Evolutionary conservation across 1,140 invertebrate species (phyloP).

Genomic region (Globodera ellingtonae): DNA sequence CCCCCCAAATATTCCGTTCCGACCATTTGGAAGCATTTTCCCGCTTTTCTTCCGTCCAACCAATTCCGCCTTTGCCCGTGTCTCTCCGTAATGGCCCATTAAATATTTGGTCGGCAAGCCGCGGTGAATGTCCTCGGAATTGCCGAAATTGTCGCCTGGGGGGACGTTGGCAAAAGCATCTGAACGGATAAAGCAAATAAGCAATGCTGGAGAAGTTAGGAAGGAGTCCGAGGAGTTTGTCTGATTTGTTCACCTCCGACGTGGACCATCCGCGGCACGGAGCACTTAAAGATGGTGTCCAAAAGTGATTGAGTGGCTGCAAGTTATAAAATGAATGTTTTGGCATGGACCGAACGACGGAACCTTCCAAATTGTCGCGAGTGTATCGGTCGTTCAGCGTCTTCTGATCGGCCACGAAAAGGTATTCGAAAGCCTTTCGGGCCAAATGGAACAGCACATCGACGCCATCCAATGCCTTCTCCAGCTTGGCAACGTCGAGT

Average conservation of each 20-base stretch:
- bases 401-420: slow-evolving; percentile 20
- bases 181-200: not conserved
- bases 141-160: slow-evolving; percentile 48
- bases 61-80: slow-evolving; percentile 33
- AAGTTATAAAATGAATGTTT: slow-evolving; percentile 1
- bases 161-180: slow-evolving; percentile 49
- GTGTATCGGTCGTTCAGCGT: slow-evolving; percentile 27
- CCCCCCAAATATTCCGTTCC: not conserved
- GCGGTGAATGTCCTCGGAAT: slow-evolving; percentile 40
- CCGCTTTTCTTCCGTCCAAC: slow-evolving; percentile 29
- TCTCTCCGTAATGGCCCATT: slow-evolving; percentile 48
- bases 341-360: not conserved
- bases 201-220: not conserved
- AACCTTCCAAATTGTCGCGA: slow-evolving; percentile 43
- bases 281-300: slow-evolving; percentile 37
- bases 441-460: slow-evolving; percentile 49
- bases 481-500: slow-evolving; percentile 6
- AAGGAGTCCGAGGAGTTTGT: not conserved
- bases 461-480: slow-evolving; percentile 33
- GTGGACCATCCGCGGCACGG: slow-evolving; percentile 36
- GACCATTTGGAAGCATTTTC: slow-evolving; percentile 35
- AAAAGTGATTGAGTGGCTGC: slow-evolving; percentile 38
- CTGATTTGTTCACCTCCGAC: slow-evolving; percentile 29
- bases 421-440: slow-evolving; percentile 38
- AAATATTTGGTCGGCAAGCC: slow-evolving; percentile 38